Conservation (phyloP, 2,113 vertebrate species). For the Tyto alba region DNA sequence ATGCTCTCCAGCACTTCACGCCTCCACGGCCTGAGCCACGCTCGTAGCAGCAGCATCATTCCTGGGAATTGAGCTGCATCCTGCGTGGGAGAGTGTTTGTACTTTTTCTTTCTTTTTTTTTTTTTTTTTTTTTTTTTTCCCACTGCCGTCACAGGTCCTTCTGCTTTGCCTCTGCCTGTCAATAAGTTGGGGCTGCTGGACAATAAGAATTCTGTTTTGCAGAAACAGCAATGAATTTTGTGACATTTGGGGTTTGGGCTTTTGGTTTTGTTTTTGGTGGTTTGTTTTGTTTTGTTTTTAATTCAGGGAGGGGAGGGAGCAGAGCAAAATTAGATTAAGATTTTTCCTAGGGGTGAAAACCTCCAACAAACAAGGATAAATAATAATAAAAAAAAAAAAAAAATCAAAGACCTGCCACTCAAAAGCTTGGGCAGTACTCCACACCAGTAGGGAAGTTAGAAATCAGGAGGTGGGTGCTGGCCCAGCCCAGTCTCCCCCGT, state of each 20-base stretch:
- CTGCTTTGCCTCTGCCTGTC: constrained; percentile 54
- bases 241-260: constrained; percentile 6
- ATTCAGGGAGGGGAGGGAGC: background rate
- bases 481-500: background rate
- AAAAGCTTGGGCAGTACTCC: background rate
- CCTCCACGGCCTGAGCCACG: rapidly evolving
- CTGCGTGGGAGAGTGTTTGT: background rate
- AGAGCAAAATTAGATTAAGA: background rate
- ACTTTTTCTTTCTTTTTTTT: background rate
- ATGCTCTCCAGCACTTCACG: rapidly evolving
- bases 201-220: constrained; percentile 10
- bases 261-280: background rate
- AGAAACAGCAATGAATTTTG: background rate
- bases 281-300: background rate
- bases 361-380: background rate
- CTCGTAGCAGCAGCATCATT: background rate
- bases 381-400: background rate
- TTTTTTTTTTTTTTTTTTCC: background rate
- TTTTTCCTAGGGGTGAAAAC: background rate
- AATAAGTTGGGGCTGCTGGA: background rate
- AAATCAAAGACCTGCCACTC: background rate
- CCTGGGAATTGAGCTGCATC: background rate
- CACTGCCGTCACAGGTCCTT: background rate
- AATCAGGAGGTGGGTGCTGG: background rate
- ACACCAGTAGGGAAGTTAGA: background rate